A percentile compares a stretch with the other conserved stretches of the same genome.
Conservation (phyloP, 2,888 invertebrate species). For the Lepidochrysops patricia region DNA sequence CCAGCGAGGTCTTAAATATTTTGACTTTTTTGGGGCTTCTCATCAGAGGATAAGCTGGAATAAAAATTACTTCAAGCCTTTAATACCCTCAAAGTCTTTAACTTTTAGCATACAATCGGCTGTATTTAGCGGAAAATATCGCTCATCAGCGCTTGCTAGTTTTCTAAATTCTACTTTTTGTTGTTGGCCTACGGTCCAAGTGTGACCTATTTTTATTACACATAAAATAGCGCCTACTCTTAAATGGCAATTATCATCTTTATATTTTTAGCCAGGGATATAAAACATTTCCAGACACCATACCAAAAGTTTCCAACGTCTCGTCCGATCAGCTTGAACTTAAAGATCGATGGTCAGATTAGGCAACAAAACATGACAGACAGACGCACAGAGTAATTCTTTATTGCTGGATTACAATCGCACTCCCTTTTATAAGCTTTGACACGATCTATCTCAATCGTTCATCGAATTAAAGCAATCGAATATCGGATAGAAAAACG, state of each 20-base stretch:
- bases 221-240: too few relatives aligned
- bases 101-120: too few relatives aligned
- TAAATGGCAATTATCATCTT: too few relatives aligned
- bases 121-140: too few relatives aligned
- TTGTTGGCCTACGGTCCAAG: too few relatives aligned
- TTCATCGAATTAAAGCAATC: background rate
- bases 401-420: background rate
- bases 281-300: background rate
- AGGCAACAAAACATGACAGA: background rate
- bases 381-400: background rate
- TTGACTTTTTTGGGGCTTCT: background rate
- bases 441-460: constrained; percentile 4
- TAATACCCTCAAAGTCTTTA: too few relatives aligned
- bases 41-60: background rate
- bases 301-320: background rate
- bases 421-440: background rate
- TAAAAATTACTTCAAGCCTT: too few relatives aligned
- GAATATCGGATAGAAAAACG: background rate
- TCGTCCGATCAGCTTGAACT: background rate
- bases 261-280: background rate
- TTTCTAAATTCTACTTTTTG: too few relatives aligned
- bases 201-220: too few relatives aligned
- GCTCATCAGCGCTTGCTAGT: too few relatives aligned
- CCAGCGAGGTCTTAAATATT: background rate
- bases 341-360: background rate